Evolutionary conservation across 2,113 vertebrate species (phyloP), one percentile per base, ranked within the genome.

Genomic region (Prunella himalayana): DNA sequence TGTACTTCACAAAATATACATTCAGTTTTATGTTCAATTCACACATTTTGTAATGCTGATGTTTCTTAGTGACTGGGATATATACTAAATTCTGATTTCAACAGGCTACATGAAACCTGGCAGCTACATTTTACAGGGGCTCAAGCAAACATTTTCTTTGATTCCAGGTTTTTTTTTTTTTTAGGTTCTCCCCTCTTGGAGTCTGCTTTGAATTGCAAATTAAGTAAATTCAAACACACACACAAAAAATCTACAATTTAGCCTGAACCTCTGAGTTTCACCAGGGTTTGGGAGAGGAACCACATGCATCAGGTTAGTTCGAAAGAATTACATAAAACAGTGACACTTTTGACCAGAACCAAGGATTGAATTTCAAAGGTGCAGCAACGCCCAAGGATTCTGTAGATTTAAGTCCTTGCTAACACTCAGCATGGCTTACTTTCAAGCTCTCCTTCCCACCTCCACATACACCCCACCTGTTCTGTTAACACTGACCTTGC

Each of bases 171-270:
- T 57, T 56, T 92, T 89, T 44, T 47, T 49, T 91, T 90, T 83
- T 82, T 88, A 71, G 82, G 51, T 80, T 76, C 37, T 86, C 56
- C 72, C 31, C n/a, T 94, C 77, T 69, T 63, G 54, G 47, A 86
- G n/a, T 68, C 86, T 94, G 69, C 49, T 96, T 88, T 94, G 88
- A 92, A 94, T 90, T 94, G 80, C 86, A 86, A 86, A 92, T 65
- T 35, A 49, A 75, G 61, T 45, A 73, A 81, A 88, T 90, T 88
- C 60, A 75, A 88, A 94, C 49, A 93, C 2, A 18, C 44, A 21
- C 17, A 54, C 11, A 75, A 37, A 28, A 85, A 77, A 51, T 53
- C 72, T 61, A 82, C 88, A 88, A 39, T 56, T 90, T 64, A 90
- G 60, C 47, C 82, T 42, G 64, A 88, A 56, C 64, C 64, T 93